Conservation (phyloP, 92 coral and sea anemone species). For the Epizoanthus scotinus region DNA sequence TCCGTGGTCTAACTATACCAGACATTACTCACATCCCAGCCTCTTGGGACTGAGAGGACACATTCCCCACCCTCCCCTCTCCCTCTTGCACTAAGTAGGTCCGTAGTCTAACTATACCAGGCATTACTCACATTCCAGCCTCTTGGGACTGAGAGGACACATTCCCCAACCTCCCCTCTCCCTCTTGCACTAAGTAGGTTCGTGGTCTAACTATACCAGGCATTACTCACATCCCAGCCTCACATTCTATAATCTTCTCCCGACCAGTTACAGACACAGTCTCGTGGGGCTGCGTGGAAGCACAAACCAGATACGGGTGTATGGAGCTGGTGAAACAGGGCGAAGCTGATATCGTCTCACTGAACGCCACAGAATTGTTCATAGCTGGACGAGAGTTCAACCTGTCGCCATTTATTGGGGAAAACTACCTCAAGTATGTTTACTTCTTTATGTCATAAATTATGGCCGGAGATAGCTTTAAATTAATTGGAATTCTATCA, state of each 20-base stretch:
- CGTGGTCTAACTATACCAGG: too few species aligned
- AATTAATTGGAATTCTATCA: too few species aligned
- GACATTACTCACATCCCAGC: too few species aligned
- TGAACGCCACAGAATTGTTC: slow-evolving; percentile 62
- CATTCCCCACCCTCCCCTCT: not conserved
- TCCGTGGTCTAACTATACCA: too few species aligned
- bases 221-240: too few species aligned
- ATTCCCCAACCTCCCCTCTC: too few species aligned
- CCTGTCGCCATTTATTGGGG: slow-evolving; percentile 53
- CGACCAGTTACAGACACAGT: slow-evolving; percentile 31
- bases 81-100: too few species aligned
- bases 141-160: too few species aligned
- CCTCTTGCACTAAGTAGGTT: too few species aligned
- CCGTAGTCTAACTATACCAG: too few species aligned
- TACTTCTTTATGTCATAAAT: not conserved
- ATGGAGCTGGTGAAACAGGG: slow-evolving; percentile 27
- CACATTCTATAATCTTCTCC: not conserved
- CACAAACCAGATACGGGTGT: slow-evolving; percentile 40
- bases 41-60: not conserved
- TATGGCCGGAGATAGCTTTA: too few species aligned
- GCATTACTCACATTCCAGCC: too few species aligned
- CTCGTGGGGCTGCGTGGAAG: slow-evolving; percentile 61
- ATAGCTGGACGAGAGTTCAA: slow-evolving; percentile 53
- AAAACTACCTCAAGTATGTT: slow-evolving; percentile 41
- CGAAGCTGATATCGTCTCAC: slow-evolving; percentile 46